Evolutionary conservation across 2,797 vertebrate species (phyloP), one percentile per base, ranked within the genome.

Genomic region (Coreius guichenoti): DNA sequence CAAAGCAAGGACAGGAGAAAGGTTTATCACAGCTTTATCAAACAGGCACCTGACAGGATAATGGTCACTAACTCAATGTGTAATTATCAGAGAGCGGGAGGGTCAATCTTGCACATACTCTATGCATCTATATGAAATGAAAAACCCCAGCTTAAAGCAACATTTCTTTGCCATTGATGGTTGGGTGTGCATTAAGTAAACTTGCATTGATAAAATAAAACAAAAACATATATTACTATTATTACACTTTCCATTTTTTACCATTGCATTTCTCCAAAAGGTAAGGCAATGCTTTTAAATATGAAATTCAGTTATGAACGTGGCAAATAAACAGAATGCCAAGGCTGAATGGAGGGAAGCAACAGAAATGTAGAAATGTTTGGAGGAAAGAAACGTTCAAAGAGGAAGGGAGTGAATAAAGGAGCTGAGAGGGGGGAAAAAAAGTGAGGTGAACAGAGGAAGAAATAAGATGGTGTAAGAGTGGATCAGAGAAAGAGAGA

Each of bases 391-490:
- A 83, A 69, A 70, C 23, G 56, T n/a, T 26, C 67, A 80, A 33
- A n/a, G 83, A 85, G 47, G 54, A 85, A 49, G 58, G 29, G 43
- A 51, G n/a, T 75, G 82, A 79, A 84, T 86, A 81, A 86, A 61
- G 70, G 86, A 86, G 45, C 84, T 61, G 80, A 82, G 83, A 85
- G 80, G 83, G 69, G 31, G 80, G 23, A 43, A 47, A 78, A 61
- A 77, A 61, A 83, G 21, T 14, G 80, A 79, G 58, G 69, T 36
- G 65, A 74, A 58, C 47, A 36, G 70, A 67, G 61, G 72, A 70
- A 81, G 84, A 54, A 61, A 76, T 51, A 67, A 68, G 75, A 67
- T 67, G 84, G 70, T 76, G 87, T 80, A 79, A 81, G 74, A 83
- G 49, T 69, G 87, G 72, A 73, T 76, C 67, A 73, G 51, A 83